A percentile compares a stretch with the other conserved stretches of the same genome.
Conservation (phyloP, 2,888 invertebrate species). For the Piscicola geometra region DNA sequence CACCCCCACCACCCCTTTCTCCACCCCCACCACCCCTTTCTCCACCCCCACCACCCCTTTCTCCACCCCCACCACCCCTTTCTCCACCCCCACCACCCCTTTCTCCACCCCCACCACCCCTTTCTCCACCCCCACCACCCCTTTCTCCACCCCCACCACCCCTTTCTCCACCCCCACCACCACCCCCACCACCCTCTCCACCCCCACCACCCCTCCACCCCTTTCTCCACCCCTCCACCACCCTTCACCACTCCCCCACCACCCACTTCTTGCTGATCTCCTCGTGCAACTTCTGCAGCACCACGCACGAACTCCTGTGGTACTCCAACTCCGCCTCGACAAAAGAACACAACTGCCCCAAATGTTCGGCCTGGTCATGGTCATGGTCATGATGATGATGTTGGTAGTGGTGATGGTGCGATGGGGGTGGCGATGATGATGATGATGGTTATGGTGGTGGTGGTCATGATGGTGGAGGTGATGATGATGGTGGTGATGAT, state of each 20-base stretch:
- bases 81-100: too few species aligned
- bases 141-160: neutral
- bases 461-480: neutral
- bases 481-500: neutral
- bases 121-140: neutral
- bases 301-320: slow-evolving; percentile 90
- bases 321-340: slow-evolving; percentile 92
- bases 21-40: too few species aligned
- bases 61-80: too few species aligned
- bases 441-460: neutral
- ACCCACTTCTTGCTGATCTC: slow-evolving; percentile 69
- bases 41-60: too few species aligned
- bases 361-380: slow-evolving; percentile 79
- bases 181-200: neutral
- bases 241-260: neutral
- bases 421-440: too few species aligned
- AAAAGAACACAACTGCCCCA: slow-evolving; percentile 91
- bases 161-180: neutral
- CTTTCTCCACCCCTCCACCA: neutral
- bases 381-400: too few species aligned
- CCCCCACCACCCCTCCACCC: neutral
- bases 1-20: too few species aligned
- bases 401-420: too few species aligned
- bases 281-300: slow-evolving; percentile 77
- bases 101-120: too few species aligned